Evolutionary conservation across 1,140 invertebrate species (phyloP), one percentile per base, ranked within the genome.

Genomic region (Eueides isabella): DNA sequence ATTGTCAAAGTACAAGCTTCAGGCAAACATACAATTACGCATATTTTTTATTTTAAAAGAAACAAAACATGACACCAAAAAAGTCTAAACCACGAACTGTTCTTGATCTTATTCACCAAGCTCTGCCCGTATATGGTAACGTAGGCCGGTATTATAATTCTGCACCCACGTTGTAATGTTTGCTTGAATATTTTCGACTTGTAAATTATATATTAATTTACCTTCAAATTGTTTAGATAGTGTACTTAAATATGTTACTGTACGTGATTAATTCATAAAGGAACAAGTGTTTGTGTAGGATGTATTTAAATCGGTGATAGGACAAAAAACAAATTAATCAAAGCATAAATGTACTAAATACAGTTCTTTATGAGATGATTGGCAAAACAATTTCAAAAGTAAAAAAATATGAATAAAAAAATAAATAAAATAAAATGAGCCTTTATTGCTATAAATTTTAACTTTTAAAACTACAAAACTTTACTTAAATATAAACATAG

Each of bases 21-120:
- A n/a, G n/a, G n/a, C n/a, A n/a, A n/a, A n/a, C n/a, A n/a, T n/a
- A n/a, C n/a, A n/a, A n/a, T 35, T 4, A 12, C 11, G 12, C 4
- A 38, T 38, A 16, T 55, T 55, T 55, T n/a, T 26, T 48, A 0
- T 12, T 1, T 23, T 2, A 44, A 16, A 44, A 19, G 48, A 48
- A 48, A 48, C 48, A 55, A n/a, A 23, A 55, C 48, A 26, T 55
- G 48, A 55, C 23, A 55, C 23, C 23, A 55, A 55, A 55, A 55
- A 23, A 55, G 48, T 23, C 23, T 3, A 55, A 55, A 55, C 48
- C 48, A 23, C 48, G 23, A 55, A 55, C 26, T 55, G 48, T 55
- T 55, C 48, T 55, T 55, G 48, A 55, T 55, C 48, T 55, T 14
- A 55, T 55, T 55, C 48, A 26, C 48, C 48, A 26, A 26, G 2